phyloP scores from a whole-genome alignment of 2,113 vertebrate species.

The Leucopsar rothschildi region DNA sequence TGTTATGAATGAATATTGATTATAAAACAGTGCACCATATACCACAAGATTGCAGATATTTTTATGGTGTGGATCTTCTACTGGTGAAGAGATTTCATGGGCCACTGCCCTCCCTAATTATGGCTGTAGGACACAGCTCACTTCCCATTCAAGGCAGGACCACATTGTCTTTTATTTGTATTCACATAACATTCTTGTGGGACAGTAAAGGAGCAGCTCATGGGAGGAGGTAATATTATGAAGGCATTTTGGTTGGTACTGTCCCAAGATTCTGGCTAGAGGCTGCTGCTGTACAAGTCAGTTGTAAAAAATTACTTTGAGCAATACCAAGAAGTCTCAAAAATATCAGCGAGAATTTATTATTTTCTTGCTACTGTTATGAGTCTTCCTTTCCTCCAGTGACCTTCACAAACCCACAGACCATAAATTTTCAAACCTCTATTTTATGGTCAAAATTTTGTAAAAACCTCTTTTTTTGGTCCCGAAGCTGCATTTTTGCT shows the following conservation, averaged over 20 bases:
- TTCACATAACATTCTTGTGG: conserved; percentile 21
- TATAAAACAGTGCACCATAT: neutral
- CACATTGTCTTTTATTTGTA: conserved; percentile 11
- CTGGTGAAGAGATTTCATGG: conserved; percentile 31
- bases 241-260: neutral
- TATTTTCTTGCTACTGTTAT: neutral
- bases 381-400: neutral
- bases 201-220: neutral
- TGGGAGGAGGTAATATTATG: neutral
- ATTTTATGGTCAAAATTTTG: neutral
- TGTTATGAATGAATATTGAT: conserved; percentile 52
- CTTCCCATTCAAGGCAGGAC: neutral
- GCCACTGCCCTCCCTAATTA: conserved; percentile 22
- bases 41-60: conserved; percentile 12
- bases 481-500: neutral
- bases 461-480: neutral
- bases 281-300: neutral
- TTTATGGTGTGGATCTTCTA: conserved; percentile 28
- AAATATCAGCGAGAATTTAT: neutral
- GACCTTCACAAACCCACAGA: neutral
- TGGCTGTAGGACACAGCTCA: conserved; percentile 11
- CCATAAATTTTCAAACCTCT: neutral
- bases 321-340: neutral
- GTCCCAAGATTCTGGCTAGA: neutral
- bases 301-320: neutral